These are phyloP conservation scores for Ageneiosus marmoratus DNA, from an alignment of 2,113 vertebrate species.

Conservation along the genomic window DNA sequence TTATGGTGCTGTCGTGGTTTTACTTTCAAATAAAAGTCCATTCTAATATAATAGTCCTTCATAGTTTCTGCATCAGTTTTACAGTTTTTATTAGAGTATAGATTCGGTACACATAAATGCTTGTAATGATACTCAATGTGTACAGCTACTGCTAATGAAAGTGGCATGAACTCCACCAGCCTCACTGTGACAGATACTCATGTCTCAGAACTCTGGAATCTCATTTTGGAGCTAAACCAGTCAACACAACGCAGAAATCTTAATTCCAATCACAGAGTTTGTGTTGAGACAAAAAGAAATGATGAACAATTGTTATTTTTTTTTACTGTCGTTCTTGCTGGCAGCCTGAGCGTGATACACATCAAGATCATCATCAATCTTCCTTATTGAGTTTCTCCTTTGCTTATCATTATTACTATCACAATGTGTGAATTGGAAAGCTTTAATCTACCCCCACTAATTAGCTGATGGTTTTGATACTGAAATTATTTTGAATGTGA, in stretches of 20 bases:
- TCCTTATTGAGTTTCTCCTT: neutral
- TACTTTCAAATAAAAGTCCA: neutral
- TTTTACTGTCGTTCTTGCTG: conserved; percentile 18
- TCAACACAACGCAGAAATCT: conserved; percentile 10
- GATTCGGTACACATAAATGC: neutral
- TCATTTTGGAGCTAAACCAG: conserved; percentile 32
- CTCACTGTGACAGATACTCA: neutral
- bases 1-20: neutral
- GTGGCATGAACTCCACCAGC: neutral
- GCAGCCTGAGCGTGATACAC: neutral
- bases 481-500: neutral
- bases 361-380: neutral
- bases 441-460: neutral
- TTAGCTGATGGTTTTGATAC: neutral
- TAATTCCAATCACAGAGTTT: conserved; percentile 24
- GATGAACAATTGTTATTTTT: conserved; percentile 29
- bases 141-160: neutral
- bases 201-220: neutral
- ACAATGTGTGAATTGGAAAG: neutral
- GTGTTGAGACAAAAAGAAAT: conserved; percentile 12
- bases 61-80: neutral
- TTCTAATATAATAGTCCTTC: neutral
- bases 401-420: neutral
- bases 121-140: neutral
- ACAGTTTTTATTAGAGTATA: neutral